A percentile compares a stretch with the other conserved stretches of the same genome.
Conservation (phyloP, 2,797 vertebrate species). For the Chiroxiphia lanceolata region DNA sequence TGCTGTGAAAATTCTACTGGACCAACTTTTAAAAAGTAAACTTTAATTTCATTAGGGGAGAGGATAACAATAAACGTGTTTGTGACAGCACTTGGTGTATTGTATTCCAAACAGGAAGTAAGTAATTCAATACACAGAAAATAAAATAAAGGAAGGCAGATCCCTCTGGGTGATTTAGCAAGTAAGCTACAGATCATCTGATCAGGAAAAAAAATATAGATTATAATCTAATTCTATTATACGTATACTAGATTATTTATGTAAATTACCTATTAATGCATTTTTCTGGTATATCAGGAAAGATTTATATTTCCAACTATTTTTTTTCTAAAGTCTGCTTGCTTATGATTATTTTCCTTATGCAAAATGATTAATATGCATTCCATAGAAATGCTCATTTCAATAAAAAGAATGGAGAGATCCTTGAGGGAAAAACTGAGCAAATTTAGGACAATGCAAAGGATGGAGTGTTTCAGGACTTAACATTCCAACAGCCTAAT, state of each 20-base stretch:
- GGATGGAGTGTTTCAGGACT: background rate
- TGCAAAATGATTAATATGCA: background rate
- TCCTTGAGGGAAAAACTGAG: background rate
- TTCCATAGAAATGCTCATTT: background rate
- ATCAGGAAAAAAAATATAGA: background rate
- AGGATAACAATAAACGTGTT: background rate
- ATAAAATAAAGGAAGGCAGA: slow-evolving; percentile 16
- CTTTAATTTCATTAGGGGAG: background rate
- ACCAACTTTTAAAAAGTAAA: background rate
- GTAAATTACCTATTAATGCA: background rate
- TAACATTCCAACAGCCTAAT: background rate
- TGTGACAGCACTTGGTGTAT: background rate
- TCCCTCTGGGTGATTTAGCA: background rate
- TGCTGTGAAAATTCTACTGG: background rate
- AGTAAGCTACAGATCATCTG: background rate
- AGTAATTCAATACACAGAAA: slow-evolving; percentile 30
- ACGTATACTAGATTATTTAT: background rate
- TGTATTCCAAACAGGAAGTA: slow-evolving; percentile 11
- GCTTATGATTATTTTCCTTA: background rate
- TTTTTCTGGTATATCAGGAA: background rate
- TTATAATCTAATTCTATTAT: background rate
- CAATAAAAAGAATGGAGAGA: background rate
- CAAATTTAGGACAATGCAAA: background rate
- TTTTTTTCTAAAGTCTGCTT: background rate
- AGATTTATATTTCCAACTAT: background rate